Evolutionary conservation across 2,888 invertebrate species (phyloP).

Genomic region (Andricus curvator): DNA sequence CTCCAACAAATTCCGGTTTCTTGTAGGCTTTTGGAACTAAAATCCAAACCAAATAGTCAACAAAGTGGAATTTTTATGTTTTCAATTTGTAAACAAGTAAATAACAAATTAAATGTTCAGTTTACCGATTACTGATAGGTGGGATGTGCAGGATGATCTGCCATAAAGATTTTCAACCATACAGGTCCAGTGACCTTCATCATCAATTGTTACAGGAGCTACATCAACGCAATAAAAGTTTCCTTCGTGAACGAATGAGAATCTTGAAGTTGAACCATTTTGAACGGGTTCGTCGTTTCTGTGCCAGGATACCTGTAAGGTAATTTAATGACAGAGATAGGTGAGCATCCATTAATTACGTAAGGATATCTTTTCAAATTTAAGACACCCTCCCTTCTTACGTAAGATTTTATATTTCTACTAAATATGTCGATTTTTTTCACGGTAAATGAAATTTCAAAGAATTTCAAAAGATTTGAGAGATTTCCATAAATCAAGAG

Average conservation of each 20-base stretch:
- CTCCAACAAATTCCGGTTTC: conserved; percentile 91
- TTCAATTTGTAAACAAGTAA: neutral
- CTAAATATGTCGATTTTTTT: too few relatives aligned
- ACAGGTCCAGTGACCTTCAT: conserved; percentile 92
- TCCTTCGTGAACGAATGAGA: conserved; percentile 89
- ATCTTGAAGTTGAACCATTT: conserved; percentile 87
- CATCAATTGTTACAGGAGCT: conserved; percentile 89
- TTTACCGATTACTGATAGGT: conserved; percentile 88
- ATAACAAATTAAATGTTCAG: neutral
- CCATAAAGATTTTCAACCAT: conserved; percentile 89
- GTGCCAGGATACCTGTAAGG: conserved; percentile 89
- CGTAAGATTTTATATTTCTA: too few relatives aligned
- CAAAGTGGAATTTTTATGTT: neutral
- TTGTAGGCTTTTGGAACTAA: conserved; percentile 93
- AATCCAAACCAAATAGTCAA: conserved; percentile 41
- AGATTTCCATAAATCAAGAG: too few relatives aligned
- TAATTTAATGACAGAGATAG: neutral
- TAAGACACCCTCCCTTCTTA: too few relatives aligned
- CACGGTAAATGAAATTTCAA: too few relatives aligned
- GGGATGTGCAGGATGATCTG: conserved; percentile 87
- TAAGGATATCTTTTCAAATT: too few relatives aligned
- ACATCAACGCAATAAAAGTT: conserved; percentile 92
- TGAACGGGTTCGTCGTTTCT: conserved; percentile 89
- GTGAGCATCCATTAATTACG: too few relatives aligned
- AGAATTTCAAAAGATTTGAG: too few relatives aligned